These are phyloP conservation scores for Procambarus virginalis DNA, from an alignment of 1,140 invertebrate species.

Conservation along the genomic window DNA sequence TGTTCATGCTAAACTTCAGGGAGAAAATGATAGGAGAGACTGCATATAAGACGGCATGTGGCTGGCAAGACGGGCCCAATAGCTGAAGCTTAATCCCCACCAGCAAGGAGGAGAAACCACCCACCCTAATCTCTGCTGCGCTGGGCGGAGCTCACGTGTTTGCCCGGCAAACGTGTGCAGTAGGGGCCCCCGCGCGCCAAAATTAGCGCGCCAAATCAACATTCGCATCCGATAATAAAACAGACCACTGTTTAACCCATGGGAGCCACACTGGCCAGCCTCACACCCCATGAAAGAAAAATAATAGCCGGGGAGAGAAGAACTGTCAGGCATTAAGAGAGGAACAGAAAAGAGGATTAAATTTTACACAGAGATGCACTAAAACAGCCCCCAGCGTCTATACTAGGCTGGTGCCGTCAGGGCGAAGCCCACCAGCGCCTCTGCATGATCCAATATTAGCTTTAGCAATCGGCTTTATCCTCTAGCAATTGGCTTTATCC, in stretches of 20 bases:
- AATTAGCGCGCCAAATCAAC: conserved; percentile 7
- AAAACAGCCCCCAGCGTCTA: neutral
- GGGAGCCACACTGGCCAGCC: neutral
- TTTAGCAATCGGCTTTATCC: neutral
- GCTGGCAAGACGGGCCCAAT: too few species aligned
- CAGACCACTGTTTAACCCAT: neutral
- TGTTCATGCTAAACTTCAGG: too few species aligned
- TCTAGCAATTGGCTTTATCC: neutral
- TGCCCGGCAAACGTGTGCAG: neutral
- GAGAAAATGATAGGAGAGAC: too few species aligned
- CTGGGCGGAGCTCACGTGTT: neutral
- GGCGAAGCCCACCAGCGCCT: neutral
- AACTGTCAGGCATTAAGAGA: neutral
- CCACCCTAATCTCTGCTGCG: neutral
- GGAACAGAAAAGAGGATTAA: neutral
- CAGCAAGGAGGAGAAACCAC: too few species aligned
- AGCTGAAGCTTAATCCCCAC: too few species aligned
- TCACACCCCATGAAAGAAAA: neutral
- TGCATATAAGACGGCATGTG: too few species aligned
- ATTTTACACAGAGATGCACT: neutral
- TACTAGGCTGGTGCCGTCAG: neutral
- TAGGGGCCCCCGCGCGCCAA: neutral
- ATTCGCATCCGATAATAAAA: neutral
- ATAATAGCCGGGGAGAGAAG: neutral
- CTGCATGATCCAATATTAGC: conserved; percentile 1